phyloP scores from a whole-genome alignment of 37 sponge, comb jelly and placozoan genomes.

The Bolinopsis microptera region DNA sequence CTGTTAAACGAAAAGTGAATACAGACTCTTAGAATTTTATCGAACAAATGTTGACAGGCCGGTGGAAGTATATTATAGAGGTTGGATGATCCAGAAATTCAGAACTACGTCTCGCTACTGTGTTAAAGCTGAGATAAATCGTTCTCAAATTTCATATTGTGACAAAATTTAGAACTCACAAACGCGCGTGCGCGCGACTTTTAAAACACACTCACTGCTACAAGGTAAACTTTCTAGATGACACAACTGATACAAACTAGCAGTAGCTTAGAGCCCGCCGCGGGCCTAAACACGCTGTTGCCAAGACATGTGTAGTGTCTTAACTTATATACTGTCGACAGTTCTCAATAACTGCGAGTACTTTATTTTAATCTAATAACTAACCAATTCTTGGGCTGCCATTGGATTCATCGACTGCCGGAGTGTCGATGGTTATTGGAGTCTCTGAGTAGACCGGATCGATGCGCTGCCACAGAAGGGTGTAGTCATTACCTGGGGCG shows the following conservation, averaged over 20 bases:
- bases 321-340: no score
- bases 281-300: background rate
- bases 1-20: no score
- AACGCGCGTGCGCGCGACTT: slow-evolving; percentile 13
- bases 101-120: no score
- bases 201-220: slow-evolving; percentile 45
- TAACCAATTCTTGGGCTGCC: background rate
- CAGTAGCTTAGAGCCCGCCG: background rate
- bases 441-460: background rate
- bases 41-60: no score
- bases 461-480: background rate
- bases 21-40: no score
- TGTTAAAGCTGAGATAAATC: no score
- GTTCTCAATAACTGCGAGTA: no score
- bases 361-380: background rate
- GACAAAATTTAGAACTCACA: no score
- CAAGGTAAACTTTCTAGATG: background rate
- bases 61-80: no score
- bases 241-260: background rate
- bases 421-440: background rate
- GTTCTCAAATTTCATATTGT: no score
- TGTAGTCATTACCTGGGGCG: background rate
- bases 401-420: background rate
- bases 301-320: slow-evolving; percentile 14
- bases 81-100: no score